These are phyloP conservation scores for Tetragonula clypearis DNA, from an alignment of 1,140 invertebrate species.

Conservation along the genomic window DNA sequence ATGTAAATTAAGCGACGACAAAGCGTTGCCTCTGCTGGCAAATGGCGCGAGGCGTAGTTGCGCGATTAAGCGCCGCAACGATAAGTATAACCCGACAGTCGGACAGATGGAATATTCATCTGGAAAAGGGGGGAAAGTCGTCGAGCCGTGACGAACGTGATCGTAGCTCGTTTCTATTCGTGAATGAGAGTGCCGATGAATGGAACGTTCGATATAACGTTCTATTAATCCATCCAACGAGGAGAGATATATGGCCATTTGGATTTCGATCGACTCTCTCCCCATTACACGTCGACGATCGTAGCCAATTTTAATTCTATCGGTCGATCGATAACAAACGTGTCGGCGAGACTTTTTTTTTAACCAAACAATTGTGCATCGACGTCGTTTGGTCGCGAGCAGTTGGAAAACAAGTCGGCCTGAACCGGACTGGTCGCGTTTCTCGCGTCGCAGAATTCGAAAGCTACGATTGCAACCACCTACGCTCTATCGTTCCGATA, in stretches of 20 bases:
- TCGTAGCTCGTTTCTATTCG: not conserved
- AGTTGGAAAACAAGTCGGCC: not conserved
- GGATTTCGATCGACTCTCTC: not conserved
- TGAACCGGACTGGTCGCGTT: constrained; percentile 16
- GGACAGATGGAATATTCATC: constrained; percentile 5
- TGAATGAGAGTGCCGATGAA: not conserved
- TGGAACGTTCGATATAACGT: not conserved
- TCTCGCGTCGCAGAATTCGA: constrained; percentile 1
- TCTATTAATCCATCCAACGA: not conserved
- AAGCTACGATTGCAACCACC: not conserved
- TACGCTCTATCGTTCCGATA: not conserved
- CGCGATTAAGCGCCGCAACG: not conserved
- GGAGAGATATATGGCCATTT: not conserved
- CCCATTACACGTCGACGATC: not conserved
- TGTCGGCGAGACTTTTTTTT: not conserved
- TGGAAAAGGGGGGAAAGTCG: not conserved
- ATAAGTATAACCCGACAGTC: not conserved
- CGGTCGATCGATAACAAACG: not conserved
- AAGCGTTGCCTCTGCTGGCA: not conserved
- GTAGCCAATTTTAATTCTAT: not conserved
- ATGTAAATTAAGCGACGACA: constrained; percentile 4
- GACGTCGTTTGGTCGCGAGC: not conserved
- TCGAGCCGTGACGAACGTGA: not conserved
- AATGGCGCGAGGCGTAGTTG: not conserved
- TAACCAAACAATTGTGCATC: too few species aligned